Evolutionary conservation across 2,113 vertebrate genomes (phyloP), one percentile per base, ranked within the genome.

Genomic region (Brachypteracias leptosomus): DNA sequence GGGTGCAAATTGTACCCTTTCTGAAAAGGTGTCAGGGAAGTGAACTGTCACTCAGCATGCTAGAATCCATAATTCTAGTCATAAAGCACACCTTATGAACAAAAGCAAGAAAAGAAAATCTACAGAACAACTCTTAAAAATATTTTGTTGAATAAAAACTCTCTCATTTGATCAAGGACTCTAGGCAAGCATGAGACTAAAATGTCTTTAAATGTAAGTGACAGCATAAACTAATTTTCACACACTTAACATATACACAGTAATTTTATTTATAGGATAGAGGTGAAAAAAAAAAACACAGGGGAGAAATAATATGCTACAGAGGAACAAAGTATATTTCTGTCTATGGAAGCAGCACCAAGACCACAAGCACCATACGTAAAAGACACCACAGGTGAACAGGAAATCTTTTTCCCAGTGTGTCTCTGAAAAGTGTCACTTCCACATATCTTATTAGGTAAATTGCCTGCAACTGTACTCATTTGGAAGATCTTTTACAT

Each of bases 401-500:
- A 47, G 4, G 12, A 79, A 44, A 65, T 73, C 63, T 72, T 65
- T 89, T 38, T 61, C 25, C 33, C 16, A 35, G 20, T 16, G 11
- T 79, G 16, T 51, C 40, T 88, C 54, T 77, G 84, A 72, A 62
- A 85, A 85, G 51, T 92, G 57, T 93, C 88, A 62, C 70, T 82
- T 97, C 52, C 78, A 62, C 72, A 36, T 74, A 95, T 96, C 71
- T 71, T 36, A 84, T 96, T 79, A 61, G 79, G 94, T 89, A 93
- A 81, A 96, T 94, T 95, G 44, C 54, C 46, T 66, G 5, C 55
- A 92, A 58, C 52, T 90, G 70, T 80, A 74, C 28, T 93, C 55
- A 81, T 91, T 79, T 47, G 6, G 54, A 95, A 91, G 77, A 94
- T 68, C 90, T 94, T 96, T 96, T 97, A 92, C 88, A 82, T 88